Conservation (phyloP, 1,140 invertebrate genomes). For the Drosophila watanabei region DNA sequence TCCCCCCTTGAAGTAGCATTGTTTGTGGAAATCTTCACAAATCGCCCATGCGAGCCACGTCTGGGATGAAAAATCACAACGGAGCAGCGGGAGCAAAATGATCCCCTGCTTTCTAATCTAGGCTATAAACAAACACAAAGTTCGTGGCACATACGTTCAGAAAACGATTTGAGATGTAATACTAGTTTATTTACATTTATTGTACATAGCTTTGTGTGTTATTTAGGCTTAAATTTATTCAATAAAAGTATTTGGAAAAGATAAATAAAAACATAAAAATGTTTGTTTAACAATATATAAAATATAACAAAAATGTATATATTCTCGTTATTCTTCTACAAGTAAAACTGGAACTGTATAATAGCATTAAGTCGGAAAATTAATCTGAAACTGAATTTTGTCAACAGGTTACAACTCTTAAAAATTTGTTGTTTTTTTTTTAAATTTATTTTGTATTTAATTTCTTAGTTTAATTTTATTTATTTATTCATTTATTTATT, state of each 20-base stretch:
- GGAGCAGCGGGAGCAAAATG: too few relatives aligned
- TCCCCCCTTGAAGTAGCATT: too few relatives aligned
- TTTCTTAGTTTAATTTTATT: not conserved
- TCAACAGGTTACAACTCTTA: not conserved
- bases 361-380: not conserved
- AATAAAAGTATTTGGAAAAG: constrained; percentile 18
- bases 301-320: constrained; percentile 40
- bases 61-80: too few relatives aligned
- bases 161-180: constrained; percentile 7
- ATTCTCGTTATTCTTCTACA: not conserved
- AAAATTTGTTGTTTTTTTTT: not conserved
- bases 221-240: constrained; percentile 21
- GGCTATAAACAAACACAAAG: not conserved
- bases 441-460: not conserved
- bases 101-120: too few relatives aligned
- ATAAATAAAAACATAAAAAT: constrained; percentile 15
- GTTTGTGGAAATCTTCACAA: too few relatives aligned
- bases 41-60: too few relatives aligned
- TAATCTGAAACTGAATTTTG: constrained; percentile 6
- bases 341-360: constrained; percentile 5
- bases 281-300: constrained; percentile 40
- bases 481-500: not conserved
- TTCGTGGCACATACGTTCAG: too few relatives aligned
- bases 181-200: constrained; percentile 71
- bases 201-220: constrained; percentile 52